phyloP scores from a whole-genome alignment of 2,888 invertebrate species.

The Linnaemya vulpina region DNA sequence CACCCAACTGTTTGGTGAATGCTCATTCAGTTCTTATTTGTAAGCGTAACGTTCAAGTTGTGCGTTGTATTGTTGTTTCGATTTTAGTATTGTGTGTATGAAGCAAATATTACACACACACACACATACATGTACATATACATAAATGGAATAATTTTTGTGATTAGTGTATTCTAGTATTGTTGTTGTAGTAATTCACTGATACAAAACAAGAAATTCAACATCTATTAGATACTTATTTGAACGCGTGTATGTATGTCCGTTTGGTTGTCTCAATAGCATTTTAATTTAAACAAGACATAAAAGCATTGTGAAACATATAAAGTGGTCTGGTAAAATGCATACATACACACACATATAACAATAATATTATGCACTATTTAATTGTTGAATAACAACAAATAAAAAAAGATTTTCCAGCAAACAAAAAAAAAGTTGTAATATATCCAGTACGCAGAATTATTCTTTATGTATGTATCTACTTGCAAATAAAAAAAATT shows the following conservation, averaged over 20 bases:
- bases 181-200: conserved; percentile 42
- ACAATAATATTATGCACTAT: background rate
- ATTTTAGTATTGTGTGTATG: conserved; percentile 22
- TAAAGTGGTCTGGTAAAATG: conserved; percentile 10
- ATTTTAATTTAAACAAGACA: conserved; percentile 49
- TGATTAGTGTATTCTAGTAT: conserved; percentile 42
- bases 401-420: background rate
- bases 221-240: conserved; percentile 16
- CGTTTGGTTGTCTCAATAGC: conserved; percentile 5
- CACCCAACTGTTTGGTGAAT: conserved; percentile 66
- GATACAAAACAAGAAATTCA: conserved; percentile 50
- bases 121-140: background rate
- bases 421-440: background rate
- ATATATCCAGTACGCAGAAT: conserved; percentile 9
- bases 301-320: conserved; percentile 42
- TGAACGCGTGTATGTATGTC: conserved; percentile 13
- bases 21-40: conserved; percentile 70
- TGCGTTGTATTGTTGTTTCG: conserved; percentile 37
- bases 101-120: conserved; percentile 23
- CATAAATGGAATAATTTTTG: conserved; percentile 40
- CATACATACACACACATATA: background rate
- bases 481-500: conserved; percentile 6
- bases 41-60: conserved; percentile 70
- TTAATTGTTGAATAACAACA: background rate
- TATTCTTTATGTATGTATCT: conserved; percentile 21